These are phyloP conservation scores for Gymnobelideus leadbeateri DNA, from an alignment of 2,113 vertebrate genomes.

Conservation along the genomic window DNA sequence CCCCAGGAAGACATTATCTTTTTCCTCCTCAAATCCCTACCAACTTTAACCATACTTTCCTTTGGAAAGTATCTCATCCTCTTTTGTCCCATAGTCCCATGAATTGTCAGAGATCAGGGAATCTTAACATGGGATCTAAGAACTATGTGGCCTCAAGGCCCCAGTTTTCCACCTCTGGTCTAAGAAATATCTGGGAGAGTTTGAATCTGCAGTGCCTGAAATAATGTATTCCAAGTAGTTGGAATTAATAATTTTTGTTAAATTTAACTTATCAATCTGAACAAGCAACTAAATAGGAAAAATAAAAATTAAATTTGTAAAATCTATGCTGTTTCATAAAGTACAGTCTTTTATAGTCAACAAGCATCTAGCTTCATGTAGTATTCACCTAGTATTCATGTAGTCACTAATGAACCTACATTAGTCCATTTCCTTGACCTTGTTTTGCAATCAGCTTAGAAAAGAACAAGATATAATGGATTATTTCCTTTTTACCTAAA, in stretches of 20 bases:
- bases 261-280: not conserved
- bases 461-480: constrained; percentile 56
- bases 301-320: not conserved
- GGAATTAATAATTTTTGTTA: not conserved
- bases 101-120: no score
- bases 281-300: constrained; percentile 5
- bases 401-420: constrained; percentile 61
- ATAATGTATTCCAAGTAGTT: not conserved
- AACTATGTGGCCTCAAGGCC: no score
- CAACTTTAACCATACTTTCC: not conserved
- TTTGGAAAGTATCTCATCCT: not conserved
- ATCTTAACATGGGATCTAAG: no score
- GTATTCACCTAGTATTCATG: no score
- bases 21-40: not conserved
- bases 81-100: not conserved
- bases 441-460: constrained; percentile 56
- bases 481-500: constrained; percentile 54
- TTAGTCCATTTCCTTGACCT: constrained; percentile 59
- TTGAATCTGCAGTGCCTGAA: not conserved
- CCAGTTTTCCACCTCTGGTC: no score
- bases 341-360: constrained; percentile 11
- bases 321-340: constrained; percentile 20
- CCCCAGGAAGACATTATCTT: not conserved
- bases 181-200: not conserved
- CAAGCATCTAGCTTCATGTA: constrained; percentile 53